phyloP scores from a whole-genome alignment of 2,888 invertebrate genomes.

The Caenorhabditis sp. region DNA sequence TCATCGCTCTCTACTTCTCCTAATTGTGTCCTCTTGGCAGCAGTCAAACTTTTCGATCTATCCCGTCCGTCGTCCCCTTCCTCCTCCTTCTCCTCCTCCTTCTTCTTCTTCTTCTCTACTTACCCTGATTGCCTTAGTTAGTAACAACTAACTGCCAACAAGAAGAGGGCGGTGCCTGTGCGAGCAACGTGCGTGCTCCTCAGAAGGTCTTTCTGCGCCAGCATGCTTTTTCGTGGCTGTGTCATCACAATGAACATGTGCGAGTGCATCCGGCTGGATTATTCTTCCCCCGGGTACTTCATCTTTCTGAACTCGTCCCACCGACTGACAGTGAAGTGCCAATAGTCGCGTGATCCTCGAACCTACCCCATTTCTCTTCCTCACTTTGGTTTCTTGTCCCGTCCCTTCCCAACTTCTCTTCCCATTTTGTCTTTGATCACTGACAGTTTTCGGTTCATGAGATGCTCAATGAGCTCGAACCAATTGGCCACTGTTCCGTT shows the following conservation, averaged over 20 bases:
- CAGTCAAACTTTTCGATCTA: conserved; percentile 36
- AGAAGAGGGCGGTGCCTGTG: conserved; percentile 35
- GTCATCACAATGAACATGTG: conserved; percentile 61
- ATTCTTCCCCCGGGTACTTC: conserved; percentile 47
- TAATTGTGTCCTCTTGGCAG: conserved; percentile 39
- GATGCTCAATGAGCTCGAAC: neutral
- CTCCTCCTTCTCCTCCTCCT: too few relatives aligned
- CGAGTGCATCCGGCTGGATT: conserved; percentile 56
- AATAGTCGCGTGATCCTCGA: conserved; percentile 22
- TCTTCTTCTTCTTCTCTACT: too few relatives aligned
- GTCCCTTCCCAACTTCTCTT: neutral
- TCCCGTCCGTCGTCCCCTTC: conserved; percentile 5
- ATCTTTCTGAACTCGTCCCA: conserved; percentile 43
- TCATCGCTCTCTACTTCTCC: conserved; percentile 17
- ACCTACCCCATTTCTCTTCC: neutral
- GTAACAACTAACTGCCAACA: conserved; percentile 50
- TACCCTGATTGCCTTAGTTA: conserved; percentile 58
- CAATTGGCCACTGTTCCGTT: neutral
- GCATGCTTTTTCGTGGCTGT: conserved; percentile 33
- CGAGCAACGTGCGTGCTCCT: conserved; percentile 51
- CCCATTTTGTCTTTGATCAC: neutral
- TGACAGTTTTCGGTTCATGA: neutral
- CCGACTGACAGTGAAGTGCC: conserved; percentile 37
- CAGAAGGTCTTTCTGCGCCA: conserved; percentile 43
- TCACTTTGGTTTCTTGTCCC: neutral